Conservation (phyloP, 2,888 invertebrate species). For the Hemicrepidius hirtus region DNA sequence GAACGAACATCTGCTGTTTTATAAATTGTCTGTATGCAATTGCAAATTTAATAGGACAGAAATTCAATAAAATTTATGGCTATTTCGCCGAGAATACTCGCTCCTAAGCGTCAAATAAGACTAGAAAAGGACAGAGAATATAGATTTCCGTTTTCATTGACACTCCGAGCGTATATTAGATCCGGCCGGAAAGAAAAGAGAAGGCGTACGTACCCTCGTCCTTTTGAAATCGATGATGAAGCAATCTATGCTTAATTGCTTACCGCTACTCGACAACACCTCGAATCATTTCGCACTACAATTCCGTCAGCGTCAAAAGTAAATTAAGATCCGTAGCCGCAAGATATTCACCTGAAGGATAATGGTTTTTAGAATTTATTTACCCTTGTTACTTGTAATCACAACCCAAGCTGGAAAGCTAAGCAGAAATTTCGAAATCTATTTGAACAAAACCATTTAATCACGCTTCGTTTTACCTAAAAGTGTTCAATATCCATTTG, state of each 20-base stretch:
- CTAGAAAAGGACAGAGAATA: conserved; percentile 46
- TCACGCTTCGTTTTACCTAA: too few relatives aligned
- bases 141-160: conserved; percentile 60
- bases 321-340: conserved; percentile 46
- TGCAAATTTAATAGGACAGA: conserved; percentile 50
- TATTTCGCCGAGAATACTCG: conserved; percentile 39
- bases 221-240: conserved; percentile 62
- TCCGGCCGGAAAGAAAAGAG: conserved; percentile 59
- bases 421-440: conserved; percentile 10
- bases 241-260: conserved; percentile 57
- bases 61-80: conserved; percentile 52
- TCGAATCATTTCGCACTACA: conserved; percentile 47
- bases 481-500: too few relatives aligned
- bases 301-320: conserved; percentile 45
- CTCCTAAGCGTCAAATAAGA: conserved; percentile 46
- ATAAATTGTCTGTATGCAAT: conserved; percentile 51
- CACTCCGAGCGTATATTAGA: conserved; percentile 62
- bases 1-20: conserved; percentile 43
- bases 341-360: conserved; percentile 30
- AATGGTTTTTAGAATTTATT: conserved; percentile 13
- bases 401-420: neutral
- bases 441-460: conserved; percentile 1
- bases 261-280: conserved; percentile 49
- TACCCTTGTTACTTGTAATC: conserved; percentile 5
- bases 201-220: conserved; percentile 45